Percentiles rank a stretch among this genome's conserved stretches.
These are phyloP conservation scores for Gasteruption jaculator DNA, from an alignment of 2,888 invertebrate species.

Conservation along the genomic window DNA sequence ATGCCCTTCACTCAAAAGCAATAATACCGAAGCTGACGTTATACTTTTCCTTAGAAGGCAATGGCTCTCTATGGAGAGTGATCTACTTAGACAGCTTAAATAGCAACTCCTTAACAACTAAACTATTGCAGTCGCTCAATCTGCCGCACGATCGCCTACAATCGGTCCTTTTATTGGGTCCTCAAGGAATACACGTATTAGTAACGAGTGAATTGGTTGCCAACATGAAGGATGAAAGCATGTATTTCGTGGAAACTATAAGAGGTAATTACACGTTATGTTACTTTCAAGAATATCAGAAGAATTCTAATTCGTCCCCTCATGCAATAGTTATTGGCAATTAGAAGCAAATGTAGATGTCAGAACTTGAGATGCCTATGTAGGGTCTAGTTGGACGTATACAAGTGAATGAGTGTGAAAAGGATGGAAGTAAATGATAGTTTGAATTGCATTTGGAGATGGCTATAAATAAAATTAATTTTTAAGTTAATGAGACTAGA, in stretches of 20 bases:
- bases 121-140: conserved; percentile 45
- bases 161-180: conserved; percentile 72
- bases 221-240: conserved; percentile 75
- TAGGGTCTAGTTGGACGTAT: too few species aligned
- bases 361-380: too few species aligned
- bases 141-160: conserved; percentile 40
- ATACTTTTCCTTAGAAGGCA: conserved; percentile 71
- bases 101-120: conserved; percentile 39
- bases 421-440: too few species aligned
- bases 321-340: too few species aligned
- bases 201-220: conserved; percentile 82
- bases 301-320: too few species aligned
- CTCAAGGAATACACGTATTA: conserved; percentile 77
- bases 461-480: too few species aligned
- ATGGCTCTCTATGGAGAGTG: conserved; percentile 68
- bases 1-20: conserved; percentile 76
- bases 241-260: conserved; percentile 62
- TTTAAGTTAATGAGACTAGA: too few species aligned
- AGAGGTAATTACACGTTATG: conserved; percentile 53
- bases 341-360: too few species aligned
- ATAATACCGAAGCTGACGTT: conserved; percentile 76
- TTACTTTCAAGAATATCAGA: too few species aligned
- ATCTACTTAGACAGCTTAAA: conserved; percentile 63
- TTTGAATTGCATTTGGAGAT: too few species aligned
- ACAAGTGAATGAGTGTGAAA: too few species aligned